phyloP scores from a whole-genome alignment of 1,140 invertebrate species.

The Nixonia krombeini region DNA sequence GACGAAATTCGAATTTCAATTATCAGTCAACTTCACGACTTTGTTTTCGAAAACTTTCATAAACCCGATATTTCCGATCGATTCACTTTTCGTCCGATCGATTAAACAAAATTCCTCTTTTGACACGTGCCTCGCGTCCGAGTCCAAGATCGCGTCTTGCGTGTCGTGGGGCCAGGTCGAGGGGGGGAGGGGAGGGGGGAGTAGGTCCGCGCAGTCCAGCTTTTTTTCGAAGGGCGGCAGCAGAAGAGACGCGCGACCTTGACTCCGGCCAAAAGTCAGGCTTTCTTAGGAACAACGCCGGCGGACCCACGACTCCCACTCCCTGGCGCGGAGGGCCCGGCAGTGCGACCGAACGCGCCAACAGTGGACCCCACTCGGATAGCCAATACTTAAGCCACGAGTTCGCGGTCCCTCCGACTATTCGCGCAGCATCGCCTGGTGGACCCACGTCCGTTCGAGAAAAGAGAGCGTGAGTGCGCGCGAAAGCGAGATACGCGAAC shows the following conservation, averaged over 20 bases:
- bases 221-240: neutral
- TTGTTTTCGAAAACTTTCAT: no score
- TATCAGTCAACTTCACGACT: no score
- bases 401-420: slow-evolving; percentile 60
- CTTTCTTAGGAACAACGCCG: neutral
- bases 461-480: slow-evolving; percentile 43
- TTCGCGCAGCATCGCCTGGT: slow-evolving; percentile 66
- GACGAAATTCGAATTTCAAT: no score
- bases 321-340: slow-evolving; percentile 13
- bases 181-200: no score
- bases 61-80: no score
- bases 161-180: no score
- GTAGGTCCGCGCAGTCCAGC: neutral
- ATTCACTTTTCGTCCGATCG: no score
- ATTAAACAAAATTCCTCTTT: no score
- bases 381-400: slow-evolving; percentile 66
- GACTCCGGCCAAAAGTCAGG: slow-evolving; percentile 8
- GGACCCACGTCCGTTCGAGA: slow-evolving; percentile 53
- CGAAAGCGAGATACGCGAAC: slow-evolving; percentile 39
- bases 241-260: slow-evolving; percentile 8
- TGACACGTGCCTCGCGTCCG: no score
- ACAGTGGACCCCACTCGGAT: slow-evolving; percentile 62
- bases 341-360: slow-evolving; percentile 19
- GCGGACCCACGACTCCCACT: slow-evolving; percentile 38
- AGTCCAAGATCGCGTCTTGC: no score